Conservation (phyloP, 2,113 vertebrate species). For the Colistium nudipinnis region DNA sequence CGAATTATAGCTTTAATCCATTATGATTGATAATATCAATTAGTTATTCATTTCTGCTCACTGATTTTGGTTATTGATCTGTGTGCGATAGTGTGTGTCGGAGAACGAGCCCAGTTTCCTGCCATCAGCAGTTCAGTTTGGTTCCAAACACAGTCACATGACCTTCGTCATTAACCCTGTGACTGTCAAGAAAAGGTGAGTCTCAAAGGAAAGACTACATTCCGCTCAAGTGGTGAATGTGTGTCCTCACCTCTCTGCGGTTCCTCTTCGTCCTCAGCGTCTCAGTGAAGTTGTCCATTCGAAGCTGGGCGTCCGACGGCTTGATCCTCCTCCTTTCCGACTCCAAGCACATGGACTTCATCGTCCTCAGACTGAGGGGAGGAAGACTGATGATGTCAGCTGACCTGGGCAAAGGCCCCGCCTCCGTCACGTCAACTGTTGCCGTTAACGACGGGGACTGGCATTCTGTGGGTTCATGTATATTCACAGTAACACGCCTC, state of each 20-base stretch:
- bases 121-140: slow-evolving; percentile 85
- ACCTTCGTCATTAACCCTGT: slow-evolving; percentile 84
- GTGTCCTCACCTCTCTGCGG: neutral
- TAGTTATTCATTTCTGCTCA: neutral
- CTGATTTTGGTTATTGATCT: neutral
- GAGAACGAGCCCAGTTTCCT: slow-evolving; percentile 71
- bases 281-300: slow-evolving; percentile 84
- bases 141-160: slow-evolving; percentile 89
- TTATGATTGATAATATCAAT: no score
- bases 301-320: slow-evolving; percentile 86
- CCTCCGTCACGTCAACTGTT: slow-evolving; percentile 80
- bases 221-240: no score
- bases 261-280: slow-evolving; percentile 76
- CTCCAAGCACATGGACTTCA: slow-evolving; percentile 88
- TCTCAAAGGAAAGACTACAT: no score
- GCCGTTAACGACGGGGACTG: slow-evolving; percentile 88
- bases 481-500: neutral
- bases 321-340: slow-evolving; percentile 88
- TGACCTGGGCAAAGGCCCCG: slow-evolving; percentile 89
- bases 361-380: slow-evolving; percentile 83
- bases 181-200: slow-evolving; percentile 86
- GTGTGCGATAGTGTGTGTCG: slow-evolving; percentile 71
- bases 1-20: no score
- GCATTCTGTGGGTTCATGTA: slow-evolving; percentile 84
- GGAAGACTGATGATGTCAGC: slow-evolving; percentile 87